A percentile compares a stretch with the other conserved stretches of the same genome.
These are phyloP conservation scores for Alentia gelatinosa DNA, from an alignment of 2,888 invertebrate species.

Conservation along the genomic window DNA sequence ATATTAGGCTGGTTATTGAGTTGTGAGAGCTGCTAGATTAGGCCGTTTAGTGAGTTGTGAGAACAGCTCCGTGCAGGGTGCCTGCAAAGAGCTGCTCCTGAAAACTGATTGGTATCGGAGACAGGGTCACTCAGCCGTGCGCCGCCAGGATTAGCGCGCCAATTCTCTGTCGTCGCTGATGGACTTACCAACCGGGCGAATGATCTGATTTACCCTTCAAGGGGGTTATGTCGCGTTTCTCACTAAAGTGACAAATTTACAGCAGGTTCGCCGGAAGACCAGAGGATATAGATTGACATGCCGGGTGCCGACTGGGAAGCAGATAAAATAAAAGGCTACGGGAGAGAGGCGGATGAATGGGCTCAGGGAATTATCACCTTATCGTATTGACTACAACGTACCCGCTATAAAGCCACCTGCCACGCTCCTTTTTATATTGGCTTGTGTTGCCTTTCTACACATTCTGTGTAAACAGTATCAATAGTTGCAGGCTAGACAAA, in stretches of 20 bases:
- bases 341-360: background rate
- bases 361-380: constrained; percentile 23
- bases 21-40: constrained; percentile 2
- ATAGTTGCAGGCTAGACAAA: too few relatives aligned
- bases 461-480: background rate
- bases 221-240: constrained; percentile 15
- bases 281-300: background rate
- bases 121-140: background rate
- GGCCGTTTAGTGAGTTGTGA: background rate
- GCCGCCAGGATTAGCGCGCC: background rate
- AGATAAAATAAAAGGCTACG: constrained; percentile 7
- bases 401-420: background rate
- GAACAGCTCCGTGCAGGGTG: background rate
- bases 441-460: background rate
- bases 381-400: constrained; percentile 16
- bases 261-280: background rate
- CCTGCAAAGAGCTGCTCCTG: background rate
- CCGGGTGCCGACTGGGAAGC: background rate
- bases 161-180: background rate
- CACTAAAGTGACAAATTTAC: background rate
- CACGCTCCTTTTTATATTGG: background rate
- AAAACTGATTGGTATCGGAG: background rate
- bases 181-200: constrained; percentile 32
- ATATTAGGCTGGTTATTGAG: too few relatives aligned
- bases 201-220: constrained; percentile 25